Conservation (phyloP, 2,113 vertebrate species). For the Phylloscopus trochiloides region DNA sequence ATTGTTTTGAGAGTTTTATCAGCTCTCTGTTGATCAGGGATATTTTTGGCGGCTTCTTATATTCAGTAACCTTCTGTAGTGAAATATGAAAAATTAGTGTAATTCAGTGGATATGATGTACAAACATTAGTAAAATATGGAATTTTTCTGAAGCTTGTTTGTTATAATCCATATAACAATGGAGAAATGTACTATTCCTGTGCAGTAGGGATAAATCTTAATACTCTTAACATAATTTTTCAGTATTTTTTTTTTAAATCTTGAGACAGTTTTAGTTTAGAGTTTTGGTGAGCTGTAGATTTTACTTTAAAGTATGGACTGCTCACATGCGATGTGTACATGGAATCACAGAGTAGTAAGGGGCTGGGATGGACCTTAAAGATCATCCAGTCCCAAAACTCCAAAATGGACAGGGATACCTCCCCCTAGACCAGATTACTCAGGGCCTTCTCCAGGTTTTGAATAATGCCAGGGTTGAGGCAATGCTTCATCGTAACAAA, state of each 20-base stretch:
- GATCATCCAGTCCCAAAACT: background rate
- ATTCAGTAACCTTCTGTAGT: background rate
- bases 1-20: slow-evolving; percentile 60
- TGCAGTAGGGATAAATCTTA: background rate
- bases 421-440: background rate
- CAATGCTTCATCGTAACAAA: background rate
- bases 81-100: background rate
- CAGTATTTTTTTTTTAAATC: background rate
- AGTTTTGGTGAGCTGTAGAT: background rate
- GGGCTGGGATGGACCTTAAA: background rate
- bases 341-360: background rate
- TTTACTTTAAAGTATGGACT: background rate
- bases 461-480: background rate
- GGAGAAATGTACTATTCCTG: background rate
- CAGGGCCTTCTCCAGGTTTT: background rate
- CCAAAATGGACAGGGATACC: background rate
- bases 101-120: background rate
- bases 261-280: background rate
- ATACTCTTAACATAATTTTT: background rate
- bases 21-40: slow-evolving; percentile 32
- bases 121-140: background rate
- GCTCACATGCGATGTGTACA: background rate
- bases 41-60: slow-evolving; percentile 26
- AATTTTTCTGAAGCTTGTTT: background rate
- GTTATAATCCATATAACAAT: background rate